Base-by-base conservation (phyloP, 37 sponge, comb jelly and placozoan species). In the Oscarella lobularis region DNA sequence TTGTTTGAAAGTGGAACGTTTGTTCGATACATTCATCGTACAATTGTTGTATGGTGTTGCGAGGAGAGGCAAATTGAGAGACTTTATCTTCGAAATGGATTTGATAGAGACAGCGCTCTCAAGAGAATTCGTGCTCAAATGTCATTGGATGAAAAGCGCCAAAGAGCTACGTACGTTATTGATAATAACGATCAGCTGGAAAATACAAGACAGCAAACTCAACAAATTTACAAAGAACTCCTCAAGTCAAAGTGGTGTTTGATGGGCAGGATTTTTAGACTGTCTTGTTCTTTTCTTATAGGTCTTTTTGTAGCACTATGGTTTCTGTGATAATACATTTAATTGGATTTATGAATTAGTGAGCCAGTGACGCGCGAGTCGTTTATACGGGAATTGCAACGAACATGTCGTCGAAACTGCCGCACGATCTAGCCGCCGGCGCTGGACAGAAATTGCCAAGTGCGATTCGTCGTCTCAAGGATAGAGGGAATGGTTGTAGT, bases 41-140 rank as follows among this genome's bases (percentile, higher is more conserved):
- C 85, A 33, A 76, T 95, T 38, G 88, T 94, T 35, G 99, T 98
- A 27, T 86, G 83, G 65, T 98, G 99, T 71, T 81, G 85, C 20
- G 75, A 79, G 37, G 87, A 79, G 27, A 85, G 87, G 65, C 95
- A 98, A 78, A 3, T 89, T 80, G 73, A 79, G 39, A 39, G 99
- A n/a, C 41, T 98, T 41, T 84, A 87, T 85, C 41, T 81, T 72
- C 80, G 99, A 67, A 88, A 98, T 66, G 65, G 36, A 3, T 39
- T 92, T 1, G 70, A 85, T 34, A 70, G 78, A 30, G 84, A 83
- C 35, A 86, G 85, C 37, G 99, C 99, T 0, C 32, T 74, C 39
- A 69, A 82, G 73, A 80, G 95, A 76, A 89, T 98, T 37, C 38
- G 60, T 65, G 78, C 99, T 3, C 99, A 98, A 76, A 87, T 94